Percentiles rank a stretch among this genome's conserved stretches.
These are phyloP conservation scores for Amyelois transitella DNA, from an alignment of 1,140 invertebrate species.

Conservation along the genomic window DNA sequence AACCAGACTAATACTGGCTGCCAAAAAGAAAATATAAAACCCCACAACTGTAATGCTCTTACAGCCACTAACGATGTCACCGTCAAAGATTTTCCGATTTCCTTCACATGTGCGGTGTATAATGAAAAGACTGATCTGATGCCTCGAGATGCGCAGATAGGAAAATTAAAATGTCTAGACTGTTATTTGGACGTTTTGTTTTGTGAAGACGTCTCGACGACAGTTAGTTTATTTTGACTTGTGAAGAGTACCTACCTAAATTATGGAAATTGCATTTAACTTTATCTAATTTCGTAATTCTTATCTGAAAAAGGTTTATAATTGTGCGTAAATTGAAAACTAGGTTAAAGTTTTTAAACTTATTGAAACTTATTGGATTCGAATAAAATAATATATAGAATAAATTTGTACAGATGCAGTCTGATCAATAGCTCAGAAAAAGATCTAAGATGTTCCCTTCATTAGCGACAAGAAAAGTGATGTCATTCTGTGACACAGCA, in stretches of 20 bases:
- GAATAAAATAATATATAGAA: background rate
- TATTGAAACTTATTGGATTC: background rate
- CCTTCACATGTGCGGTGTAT: slow-evolving; percentile 45
- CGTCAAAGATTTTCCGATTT: slow-evolving; percentile 54
- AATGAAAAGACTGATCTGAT: slow-evolving; percentile 58
- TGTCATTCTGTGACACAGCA: slow-evolving; percentile 67
- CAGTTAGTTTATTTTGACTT: slow-evolving; percentile 14
- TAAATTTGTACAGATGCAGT: background rate
- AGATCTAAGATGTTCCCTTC: slow-evolving; percentile 65
- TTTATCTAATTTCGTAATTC: background rate
- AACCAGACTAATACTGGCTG: background rate
- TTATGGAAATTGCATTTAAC: slow-evolving; percentile 12
- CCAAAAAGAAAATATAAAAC: background rate
- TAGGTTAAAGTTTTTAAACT: background rate
- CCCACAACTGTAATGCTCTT: slow-evolving; percentile 47
- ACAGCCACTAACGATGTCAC: slow-evolving; percentile 47
- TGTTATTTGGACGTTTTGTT: slow-evolving; percentile 43
- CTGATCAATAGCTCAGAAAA: slow-evolving; percentile 26
- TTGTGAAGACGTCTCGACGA: slow-evolving; percentile 29
- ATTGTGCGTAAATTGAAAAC: background rate
- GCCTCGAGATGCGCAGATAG: slow-evolving; percentile 43
- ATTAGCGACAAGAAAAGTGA: slow-evolving; percentile 72
- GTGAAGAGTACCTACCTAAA: slow-evolving; percentile 5
- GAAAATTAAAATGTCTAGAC: slow-evolving; percentile 69
- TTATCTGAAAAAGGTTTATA: background rate